Percentiles rank a stretch among this genome's conserved stretches.
Conservation (phyloP, 2,797 vertebrate species). For the Coreius guichenoti region DNA sequence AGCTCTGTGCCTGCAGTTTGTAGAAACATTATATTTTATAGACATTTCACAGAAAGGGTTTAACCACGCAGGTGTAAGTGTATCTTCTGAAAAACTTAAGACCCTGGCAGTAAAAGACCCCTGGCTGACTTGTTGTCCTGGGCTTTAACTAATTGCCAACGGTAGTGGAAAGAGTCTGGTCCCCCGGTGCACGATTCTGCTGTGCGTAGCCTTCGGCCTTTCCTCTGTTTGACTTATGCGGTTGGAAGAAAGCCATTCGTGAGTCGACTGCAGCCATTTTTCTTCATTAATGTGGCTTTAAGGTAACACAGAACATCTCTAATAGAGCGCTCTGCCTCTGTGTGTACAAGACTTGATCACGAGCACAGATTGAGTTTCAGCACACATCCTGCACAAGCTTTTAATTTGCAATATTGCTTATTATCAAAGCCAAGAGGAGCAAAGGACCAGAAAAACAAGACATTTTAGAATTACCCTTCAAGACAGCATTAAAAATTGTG, state of each 20-base stretch:
- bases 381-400: constrained; percentile 5
- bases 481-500: not conserved
- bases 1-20: constrained; percentile 41
- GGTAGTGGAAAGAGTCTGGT: constrained; percentile 42
- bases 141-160: constrained; percentile 65
- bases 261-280: constrained; percentile 43
- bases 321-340: constrained; percentile 36
- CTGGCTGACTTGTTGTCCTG: constrained; percentile 53
- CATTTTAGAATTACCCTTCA: constrained; percentile 25
- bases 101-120: constrained; percentile 57
- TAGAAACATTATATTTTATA: constrained; percentile 71
- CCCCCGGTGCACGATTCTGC: constrained; percentile 51
- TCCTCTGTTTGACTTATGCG: constrained; percentile 40
- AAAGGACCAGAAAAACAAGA: not conserved
- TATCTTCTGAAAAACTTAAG: constrained; percentile 50
- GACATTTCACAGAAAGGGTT: constrained; percentile 53
- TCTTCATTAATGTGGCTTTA: constrained; percentile 56
- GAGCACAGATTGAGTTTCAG: constrained; percentile 13
- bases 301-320: constrained; percentile 27
- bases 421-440: constrained; percentile 13
- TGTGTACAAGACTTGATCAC: constrained; percentile 18
- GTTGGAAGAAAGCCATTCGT: constrained; percentile 45
- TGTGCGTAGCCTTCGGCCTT: constrained; percentile 28
- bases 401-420: constrained; percentile 22
- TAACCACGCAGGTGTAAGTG: constrained; percentile 22